These are phyloP conservation scores for Ceyx erithaca DNA, from an alignment of 2,797 vertebrate species.

Conservation along the genomic window DNA sequence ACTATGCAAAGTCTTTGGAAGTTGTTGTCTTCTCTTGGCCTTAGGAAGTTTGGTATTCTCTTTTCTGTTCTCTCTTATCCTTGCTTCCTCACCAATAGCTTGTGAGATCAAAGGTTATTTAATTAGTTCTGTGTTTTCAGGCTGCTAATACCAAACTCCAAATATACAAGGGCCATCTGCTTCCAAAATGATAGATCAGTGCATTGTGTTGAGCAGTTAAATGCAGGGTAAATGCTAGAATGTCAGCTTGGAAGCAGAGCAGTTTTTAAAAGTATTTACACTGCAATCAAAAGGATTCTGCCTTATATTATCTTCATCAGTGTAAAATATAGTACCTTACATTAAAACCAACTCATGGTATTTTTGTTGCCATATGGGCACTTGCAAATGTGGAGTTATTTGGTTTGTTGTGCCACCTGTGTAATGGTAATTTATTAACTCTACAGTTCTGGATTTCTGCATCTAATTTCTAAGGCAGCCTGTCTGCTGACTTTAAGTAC, in stretches of 20 bases:
- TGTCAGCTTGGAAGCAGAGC: neutral
- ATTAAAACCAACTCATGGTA: neutral
- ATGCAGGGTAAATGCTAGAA: neutral
- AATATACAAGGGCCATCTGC: neutral
- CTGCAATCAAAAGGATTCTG: neutral
- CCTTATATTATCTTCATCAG: neutral
- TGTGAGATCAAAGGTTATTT: slow-evolving; percentile 13
- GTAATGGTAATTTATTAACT: neutral
- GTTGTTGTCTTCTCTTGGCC: neutral
- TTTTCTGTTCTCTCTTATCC: neutral
- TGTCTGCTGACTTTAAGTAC: neutral
- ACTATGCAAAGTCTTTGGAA: neutral
- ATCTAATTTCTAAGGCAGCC: neutral
- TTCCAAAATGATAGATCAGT: neutral
- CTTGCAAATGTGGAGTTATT: neutral
- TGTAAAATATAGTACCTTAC: neutral
- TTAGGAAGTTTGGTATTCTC: neutral
- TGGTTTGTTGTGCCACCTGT: neutral
- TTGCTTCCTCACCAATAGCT: neutral
- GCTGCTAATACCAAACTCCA: neutral
- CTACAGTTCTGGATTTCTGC: neutral
- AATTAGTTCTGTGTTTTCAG: neutral
- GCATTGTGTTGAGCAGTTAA: neutral
- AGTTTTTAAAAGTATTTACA: neutral
- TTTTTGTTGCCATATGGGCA: neutral